Evolutionary conservation across 2,797 vertebrate genomes (phyloP).

Genomic region (Malacoctenus gilli): DNA sequence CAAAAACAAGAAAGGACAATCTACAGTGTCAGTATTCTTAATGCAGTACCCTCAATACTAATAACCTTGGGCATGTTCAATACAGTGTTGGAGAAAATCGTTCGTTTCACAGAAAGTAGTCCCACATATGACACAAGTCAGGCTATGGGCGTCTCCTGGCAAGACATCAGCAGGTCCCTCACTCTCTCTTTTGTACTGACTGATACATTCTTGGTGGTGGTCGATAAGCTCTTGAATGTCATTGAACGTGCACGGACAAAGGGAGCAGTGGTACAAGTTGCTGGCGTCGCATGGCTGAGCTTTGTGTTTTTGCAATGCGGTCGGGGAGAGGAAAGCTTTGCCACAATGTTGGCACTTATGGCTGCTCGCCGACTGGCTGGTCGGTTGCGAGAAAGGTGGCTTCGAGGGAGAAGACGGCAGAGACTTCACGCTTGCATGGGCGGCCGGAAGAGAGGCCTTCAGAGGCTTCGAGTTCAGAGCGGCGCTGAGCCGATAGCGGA

Average conservation of each 20-base stretch:
- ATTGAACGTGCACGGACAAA: slow-evolving; percentile 75
- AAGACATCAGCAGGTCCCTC: slow-evolving; percentile 38
- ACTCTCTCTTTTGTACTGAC: slow-evolving; percentile 46
- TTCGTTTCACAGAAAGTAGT: slow-evolving; percentile 72
- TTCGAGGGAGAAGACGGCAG: slow-evolving; percentile 5
- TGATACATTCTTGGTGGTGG: slow-evolving; percentile 79
- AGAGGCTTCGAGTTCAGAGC: slow-evolving; percentile 54
- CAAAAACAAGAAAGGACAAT: slow-evolving; percentile 27
- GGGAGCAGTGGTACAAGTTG: slow-evolving; percentile 70
- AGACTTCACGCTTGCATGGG: slow-evolving; percentile 27
- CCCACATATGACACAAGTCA: slow-evolving; percentile 79
- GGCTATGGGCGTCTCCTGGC: slow-evolving; percentile 47
- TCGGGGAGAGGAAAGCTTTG: slow-evolving; percentile 75
- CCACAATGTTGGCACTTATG: slow-evolving; percentile 77
- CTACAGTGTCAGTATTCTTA: slow-evolving; percentile 27
- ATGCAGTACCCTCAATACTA: slow-evolving; percentile 7
- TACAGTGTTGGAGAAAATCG: slow-evolving; percentile 78
- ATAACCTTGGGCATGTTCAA: slow-evolving; percentile 59
- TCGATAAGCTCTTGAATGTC: slow-evolving; percentile 76
- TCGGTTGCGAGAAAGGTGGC: slow-evolving; percentile 6
- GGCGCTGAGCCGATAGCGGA: slow-evolving; percentile 78
- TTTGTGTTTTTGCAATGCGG: slow-evolving; percentile 70
- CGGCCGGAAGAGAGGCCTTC: too few relatives aligned
- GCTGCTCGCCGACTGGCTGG: slow-evolving; percentile 48
- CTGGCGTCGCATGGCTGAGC: slow-evolving; percentile 54